phyloP scores from a whole-genome alignment of 1,140 invertebrate genomes.

The Hycleus phaleratus region DNA sequence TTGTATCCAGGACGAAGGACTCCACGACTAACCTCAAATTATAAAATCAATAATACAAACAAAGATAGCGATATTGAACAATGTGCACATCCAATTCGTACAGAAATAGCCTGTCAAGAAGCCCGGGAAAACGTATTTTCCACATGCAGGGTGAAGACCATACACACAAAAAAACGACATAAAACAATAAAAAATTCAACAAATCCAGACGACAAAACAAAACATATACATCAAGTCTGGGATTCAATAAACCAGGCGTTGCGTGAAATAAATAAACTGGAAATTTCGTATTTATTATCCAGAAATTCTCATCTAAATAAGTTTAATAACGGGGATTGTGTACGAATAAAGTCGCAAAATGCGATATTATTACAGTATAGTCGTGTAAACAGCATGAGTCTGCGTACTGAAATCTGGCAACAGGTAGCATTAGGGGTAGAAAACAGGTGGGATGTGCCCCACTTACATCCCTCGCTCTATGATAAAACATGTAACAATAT shows the following conservation, averaged over 20 bases:
- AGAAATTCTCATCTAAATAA: too few species aligned
- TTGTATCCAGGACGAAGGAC: background rate
- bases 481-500: too few species aligned
- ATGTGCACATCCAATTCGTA: background rate
- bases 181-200: background rate
- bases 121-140: conserved; percentile 10
- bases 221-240: too few species aligned
- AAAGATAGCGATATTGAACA: background rate
- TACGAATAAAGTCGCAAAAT: background rate
- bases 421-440: conserved; percentile 12
- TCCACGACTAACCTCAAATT: conserved; percentile 3
- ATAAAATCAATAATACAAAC: conserved; percentile 2
- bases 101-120: background rate
- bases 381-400: background rate
- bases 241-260: too few species aligned
- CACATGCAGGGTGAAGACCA: background rate
- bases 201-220: background rate
- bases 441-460: conserved; percentile 10
- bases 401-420: conserved; percentile 10
- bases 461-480: too few species aligned
- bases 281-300: too few species aligned
- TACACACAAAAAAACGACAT: too few species aligned
- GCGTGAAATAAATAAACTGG: too few species aligned
- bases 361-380: background rate
- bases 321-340: too few species aligned